A percentile compares a stretch with the other conserved stretches of the same genome.
Evolutionary conservation across 2,113 vertebrate genomes (phyloP).

Genomic region (Procavia capensis): DNA sequence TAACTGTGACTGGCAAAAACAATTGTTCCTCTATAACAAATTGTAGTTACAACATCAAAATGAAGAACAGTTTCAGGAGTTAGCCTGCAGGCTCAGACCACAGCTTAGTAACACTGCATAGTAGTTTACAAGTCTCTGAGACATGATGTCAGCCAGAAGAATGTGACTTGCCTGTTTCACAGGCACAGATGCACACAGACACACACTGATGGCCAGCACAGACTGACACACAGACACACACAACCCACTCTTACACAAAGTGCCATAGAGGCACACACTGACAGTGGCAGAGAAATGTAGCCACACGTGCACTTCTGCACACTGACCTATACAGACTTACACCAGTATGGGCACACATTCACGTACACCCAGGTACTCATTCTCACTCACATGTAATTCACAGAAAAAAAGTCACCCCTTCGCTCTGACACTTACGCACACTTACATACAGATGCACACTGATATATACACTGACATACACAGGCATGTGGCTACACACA

Average conservation of each 20-base stretch:
- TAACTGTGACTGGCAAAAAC: slow-evolving; percentile 3
- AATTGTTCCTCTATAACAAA: slow-evolving; percentile 20
- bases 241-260: background rate
- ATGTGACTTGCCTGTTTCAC: slow-evolving; percentile 56
- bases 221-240: too few relatives aligned
- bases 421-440: background rate
- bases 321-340: too few relatives aligned
- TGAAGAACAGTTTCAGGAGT: slow-evolving; percentile 68
- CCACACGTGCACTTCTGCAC: too few relatives aligned
- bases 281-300: too few relatives aligned
- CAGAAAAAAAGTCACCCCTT: too few relatives aligned
- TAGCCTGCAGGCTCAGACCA: slow-evolving; percentile 66
- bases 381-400: too few relatives aligned
- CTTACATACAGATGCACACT: too few relatives aligned
- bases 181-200: background rate
- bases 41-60: slow-evolving; percentile 47
- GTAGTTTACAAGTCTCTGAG: slow-evolving; percentile 70
- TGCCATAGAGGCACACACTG: background rate
- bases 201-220: background rate
- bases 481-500: background rate
- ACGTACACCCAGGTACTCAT: background rate
- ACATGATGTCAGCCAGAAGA: slow-evolving; percentile 74
- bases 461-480: background rate
- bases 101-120: slow-evolving; percentile 53
- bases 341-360: too few relatives aligned